Conservation (phyloP, 2,797 vertebrate species). For the Eurystomus glaucurus region DNA sequence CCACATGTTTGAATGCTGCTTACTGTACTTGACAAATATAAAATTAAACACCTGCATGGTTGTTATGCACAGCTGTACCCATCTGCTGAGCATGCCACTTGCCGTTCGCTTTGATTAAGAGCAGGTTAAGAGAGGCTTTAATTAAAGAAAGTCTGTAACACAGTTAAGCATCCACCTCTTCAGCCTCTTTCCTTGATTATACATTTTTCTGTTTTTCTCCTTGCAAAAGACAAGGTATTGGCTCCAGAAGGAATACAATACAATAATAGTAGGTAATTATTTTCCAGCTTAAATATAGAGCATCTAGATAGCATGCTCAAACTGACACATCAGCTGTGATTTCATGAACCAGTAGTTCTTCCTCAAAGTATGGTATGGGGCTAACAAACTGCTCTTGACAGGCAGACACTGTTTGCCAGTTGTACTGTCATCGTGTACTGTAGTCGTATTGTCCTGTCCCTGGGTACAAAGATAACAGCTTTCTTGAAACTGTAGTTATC, state of each 20-base stretch:
- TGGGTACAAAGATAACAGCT: not conserved
- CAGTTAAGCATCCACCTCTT: conserved; percentile 29
- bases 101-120: conserved; percentile 71
- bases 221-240: not conserved
- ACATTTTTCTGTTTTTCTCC: conserved; percentile 32
- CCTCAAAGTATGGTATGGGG: not conserved
- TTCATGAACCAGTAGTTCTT: not conserved
- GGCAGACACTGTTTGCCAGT: not conserved
- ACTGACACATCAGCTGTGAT: not conserved
- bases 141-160: conserved; percentile 60
- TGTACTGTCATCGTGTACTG: not conserved
- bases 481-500: not conserved
- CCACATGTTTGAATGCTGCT: conserved; percentile 1
- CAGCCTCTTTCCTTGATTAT: conserved; percentile 45
- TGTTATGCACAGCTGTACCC: conserved; percentile 70
- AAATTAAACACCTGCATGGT: conserved; percentile 66
- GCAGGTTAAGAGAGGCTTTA: conserved; percentile 64
- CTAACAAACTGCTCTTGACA: not conserved
- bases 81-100: conserved; percentile 58
- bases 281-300: not conserved
- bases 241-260: not conserved
- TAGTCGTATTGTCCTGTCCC: not conserved
- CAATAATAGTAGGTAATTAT: not conserved
- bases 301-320: not conserved
- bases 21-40: conserved; percentile 24